Base-by-base conservation (phyloP, 2,113 vertebrate species). In the Pleuronectes platessa region DNA sequence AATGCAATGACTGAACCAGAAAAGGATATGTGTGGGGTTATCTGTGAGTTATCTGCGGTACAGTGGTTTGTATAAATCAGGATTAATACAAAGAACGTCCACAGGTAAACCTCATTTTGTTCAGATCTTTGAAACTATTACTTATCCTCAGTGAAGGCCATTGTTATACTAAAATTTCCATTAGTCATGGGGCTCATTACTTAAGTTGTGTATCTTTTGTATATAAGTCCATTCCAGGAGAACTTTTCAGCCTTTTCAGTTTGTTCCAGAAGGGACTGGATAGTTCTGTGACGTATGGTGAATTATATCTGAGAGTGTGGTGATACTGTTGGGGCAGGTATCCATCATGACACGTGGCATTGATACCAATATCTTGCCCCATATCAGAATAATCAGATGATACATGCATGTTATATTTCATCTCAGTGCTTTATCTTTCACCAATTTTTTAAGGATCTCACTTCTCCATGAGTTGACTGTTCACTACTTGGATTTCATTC, bases 221-320 rank as follows among this genome's bases (percentile, higher is more conserved):
- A 42, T 45, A 47, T 23, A 55, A 77, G 21, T 37, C 35, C 61
- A 37, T 42, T 42, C 40, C 11, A 42, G 10, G 37, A 2, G 37
- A 40, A 24, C 14, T 53, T 54, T 70, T 61, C 54, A 65, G 68
- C 40, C 14, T 47, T 58, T 71, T 61, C 54, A 65, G 73, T 59
- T 74, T 64, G 58, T 74, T 70, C 71, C 31, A 53, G 62, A 69
- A 77, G 60, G 68, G 78, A 75, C 72, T 60, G 63, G 72, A 72
- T 76, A 42, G 60, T 71, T 55, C 53, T 51, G 24, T 78, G 82
- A 82, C 86, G 71, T 72, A 78, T 86, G 60, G 31, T 60, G 42
- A 79, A 82, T 84, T 83, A 47, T 68, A 72, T 74, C 70, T 4
- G 20, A 42, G 74, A 75, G 56, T 55, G 18, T 47, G 27, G 53